Percentiles rank a stretch among this genome's conserved stretches.
These are phyloP conservation scores for Epizoanthus stellaris DNA, from an alignment of 92 coral and sea anemone species.

Conservation along the genomic window DNA sequence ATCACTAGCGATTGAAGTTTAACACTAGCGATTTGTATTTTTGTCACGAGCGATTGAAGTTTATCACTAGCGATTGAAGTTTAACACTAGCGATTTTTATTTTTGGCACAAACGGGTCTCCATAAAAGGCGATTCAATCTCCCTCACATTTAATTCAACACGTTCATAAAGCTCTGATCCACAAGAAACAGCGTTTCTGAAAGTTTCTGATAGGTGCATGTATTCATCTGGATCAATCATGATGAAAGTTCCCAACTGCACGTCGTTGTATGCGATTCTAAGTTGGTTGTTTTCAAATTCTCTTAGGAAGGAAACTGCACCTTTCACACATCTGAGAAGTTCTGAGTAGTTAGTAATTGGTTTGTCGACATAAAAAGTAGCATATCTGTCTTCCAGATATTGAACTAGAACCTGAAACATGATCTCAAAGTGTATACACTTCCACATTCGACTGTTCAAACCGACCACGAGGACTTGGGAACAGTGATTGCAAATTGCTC, in stretches of 20 bases:
- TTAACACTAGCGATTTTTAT: no score
- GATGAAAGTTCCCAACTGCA: constrained; percentile 27
- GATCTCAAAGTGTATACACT: not conserved
- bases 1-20: no score
- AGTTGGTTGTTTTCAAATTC: constrained; percentile 16
- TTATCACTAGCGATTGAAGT: no score
- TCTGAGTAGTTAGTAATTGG: not conserved
- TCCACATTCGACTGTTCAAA: no score
- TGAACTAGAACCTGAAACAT: constrained; percentile 23
- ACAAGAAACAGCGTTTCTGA: constrained; percentile 20
- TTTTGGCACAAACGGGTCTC: no score
- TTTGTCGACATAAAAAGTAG: not conserved
- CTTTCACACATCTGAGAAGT: constrained; percentile 5
- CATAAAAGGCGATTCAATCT: no score
- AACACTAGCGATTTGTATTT: no score
- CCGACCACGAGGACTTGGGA: no score
- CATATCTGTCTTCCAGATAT: constrained; percentile 26
- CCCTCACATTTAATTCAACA: no score
- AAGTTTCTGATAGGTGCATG: constrained; percentile 17
- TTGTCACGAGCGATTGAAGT: no score
- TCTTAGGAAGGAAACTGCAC: constrained; percentile 7
- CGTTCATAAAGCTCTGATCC: not conserved
- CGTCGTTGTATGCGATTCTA: constrained; percentile 15
- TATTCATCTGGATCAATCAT: constrained; percentile 12
- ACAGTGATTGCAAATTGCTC: constrained; percentile 40